Evolutionary conservation across 2,888 invertebrate species (phyloP).

Genomic region (Polyommatus icarus): DNA sequence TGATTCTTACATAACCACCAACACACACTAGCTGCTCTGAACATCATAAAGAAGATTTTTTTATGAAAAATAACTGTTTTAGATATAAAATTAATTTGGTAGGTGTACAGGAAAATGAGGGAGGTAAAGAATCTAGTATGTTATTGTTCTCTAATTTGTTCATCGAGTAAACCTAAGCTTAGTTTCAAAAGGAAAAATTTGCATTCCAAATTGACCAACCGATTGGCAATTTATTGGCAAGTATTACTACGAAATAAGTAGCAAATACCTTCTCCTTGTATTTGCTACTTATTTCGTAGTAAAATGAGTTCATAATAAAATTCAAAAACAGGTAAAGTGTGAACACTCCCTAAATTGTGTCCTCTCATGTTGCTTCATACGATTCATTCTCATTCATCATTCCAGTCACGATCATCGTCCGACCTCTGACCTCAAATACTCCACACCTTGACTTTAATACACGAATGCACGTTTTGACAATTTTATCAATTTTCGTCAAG

Average conservation of each 20-base stretch:
- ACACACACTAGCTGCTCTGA: not conserved
- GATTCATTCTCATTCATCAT: not conserved
- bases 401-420: slow-evolving; percentile 20
- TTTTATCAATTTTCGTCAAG: slow-evolving; percentile 15
- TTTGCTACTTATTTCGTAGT: no score
- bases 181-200: no score
- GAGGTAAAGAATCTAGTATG: no score
- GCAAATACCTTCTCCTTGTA: no score
- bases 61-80: no score
- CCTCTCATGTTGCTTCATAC: slow-evolving; percentile 14
- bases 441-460: slow-evolving; percentile 3
- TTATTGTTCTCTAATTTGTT: no score
- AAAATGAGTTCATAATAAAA: not conserved
- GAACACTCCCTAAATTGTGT: not conserved
- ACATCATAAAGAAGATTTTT: not conserved
- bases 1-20: not conserved
- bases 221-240: no score
- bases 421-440: slow-evolving; percentile 22
- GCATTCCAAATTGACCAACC: no score
- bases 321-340: not conserved
- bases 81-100: no score
- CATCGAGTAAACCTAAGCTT: no score
- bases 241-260: no score
- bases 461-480: slow-evolving; percentile 3
- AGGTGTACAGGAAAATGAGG: no score